Evolutionary conservation across 2,797 vertebrate species (phyloP).

Genomic region (Anguilla obscura): DNA sequence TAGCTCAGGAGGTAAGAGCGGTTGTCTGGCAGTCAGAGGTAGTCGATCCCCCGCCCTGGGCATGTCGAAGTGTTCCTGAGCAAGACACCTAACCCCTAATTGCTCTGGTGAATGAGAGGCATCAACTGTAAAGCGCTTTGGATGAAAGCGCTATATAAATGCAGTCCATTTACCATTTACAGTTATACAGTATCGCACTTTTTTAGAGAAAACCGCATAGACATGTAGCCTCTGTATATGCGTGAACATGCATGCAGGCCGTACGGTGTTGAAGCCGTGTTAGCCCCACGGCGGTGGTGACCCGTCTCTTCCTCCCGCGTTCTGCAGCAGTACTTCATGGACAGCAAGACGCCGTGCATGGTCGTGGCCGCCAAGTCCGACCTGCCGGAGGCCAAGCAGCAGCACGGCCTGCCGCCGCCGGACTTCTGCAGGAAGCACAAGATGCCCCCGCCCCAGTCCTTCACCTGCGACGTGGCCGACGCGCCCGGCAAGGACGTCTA

Average conservation of each 20-base stretch:
- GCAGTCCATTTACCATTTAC: background rate
- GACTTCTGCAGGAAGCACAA: conserved; percentile 96
- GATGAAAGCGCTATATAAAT: too few species aligned
- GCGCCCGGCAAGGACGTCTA: conserved; percentile 88
- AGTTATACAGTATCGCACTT: background rate
- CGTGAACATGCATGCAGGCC: too few species aligned
- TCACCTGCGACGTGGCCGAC: conserved; percentile 84
- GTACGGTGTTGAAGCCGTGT: too few species aligned
- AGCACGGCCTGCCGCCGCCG: conserved; percentile 82
- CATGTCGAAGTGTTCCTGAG: too few species aligned
- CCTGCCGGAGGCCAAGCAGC: conserved; percentile 88
- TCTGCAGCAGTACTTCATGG: conserved; percentile 90
- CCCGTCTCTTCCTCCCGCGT: background rate
- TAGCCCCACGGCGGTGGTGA: too few species aligned
- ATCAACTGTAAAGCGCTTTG: too few species aligned
- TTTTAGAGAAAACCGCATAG: background rate
- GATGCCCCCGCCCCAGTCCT: conserved; percentile 94
- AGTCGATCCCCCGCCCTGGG: too few species aligned
- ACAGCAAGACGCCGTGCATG: conserved; percentile 91
- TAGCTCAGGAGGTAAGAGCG: too few species aligned
- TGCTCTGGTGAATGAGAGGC: too few species aligned
- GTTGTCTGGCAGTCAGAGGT: too few species aligned
- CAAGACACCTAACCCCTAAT: too few species aligned
- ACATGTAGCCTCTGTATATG: too few species aligned
- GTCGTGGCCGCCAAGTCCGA: conserved; percentile 90